These are phyloP conservation scores for Rhegmatorhina hoffmannsi DNA, from an alignment of 2,113 vertebrate species.

Conservation along the genomic window DNA sequence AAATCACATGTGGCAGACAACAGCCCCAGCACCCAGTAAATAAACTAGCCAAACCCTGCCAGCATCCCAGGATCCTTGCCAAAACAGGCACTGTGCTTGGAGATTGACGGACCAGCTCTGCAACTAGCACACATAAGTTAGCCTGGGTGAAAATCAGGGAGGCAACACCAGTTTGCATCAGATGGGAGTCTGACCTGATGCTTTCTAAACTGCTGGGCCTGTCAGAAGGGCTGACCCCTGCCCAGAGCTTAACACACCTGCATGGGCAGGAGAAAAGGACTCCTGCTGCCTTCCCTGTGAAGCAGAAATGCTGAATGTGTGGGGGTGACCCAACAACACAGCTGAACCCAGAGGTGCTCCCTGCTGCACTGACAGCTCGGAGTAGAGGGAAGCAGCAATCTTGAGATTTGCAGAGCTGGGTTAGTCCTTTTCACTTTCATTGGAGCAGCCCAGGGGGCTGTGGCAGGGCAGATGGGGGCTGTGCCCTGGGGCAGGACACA, in stretches of 20 bases:
- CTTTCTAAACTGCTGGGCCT: background rate
- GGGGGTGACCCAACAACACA: background rate
- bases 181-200: background rate
- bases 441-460: background rate
- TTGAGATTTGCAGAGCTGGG: background rate
- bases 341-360: background rate
- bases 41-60: background rate
- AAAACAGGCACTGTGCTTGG: background rate
- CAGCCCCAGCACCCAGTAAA: background rate
- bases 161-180: background rate
- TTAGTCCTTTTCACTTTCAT: rapidly evolving
- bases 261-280: background rate
- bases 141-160: background rate
- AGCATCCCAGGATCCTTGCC: background rate
- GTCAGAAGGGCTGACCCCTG: background rate
- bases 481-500: background rate
- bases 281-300: background rate
- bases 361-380: background rate
- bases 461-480: background rate
- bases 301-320: background rate
- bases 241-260: background rate
- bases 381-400: background rate
- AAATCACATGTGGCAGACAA: background rate
- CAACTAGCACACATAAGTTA: background rate
- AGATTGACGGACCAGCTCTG: background rate